Evolutionary conservation across 64 coral and sea anemone genomes (phyloP).

Genomic region (Actinia tenebrosa): DNA sequence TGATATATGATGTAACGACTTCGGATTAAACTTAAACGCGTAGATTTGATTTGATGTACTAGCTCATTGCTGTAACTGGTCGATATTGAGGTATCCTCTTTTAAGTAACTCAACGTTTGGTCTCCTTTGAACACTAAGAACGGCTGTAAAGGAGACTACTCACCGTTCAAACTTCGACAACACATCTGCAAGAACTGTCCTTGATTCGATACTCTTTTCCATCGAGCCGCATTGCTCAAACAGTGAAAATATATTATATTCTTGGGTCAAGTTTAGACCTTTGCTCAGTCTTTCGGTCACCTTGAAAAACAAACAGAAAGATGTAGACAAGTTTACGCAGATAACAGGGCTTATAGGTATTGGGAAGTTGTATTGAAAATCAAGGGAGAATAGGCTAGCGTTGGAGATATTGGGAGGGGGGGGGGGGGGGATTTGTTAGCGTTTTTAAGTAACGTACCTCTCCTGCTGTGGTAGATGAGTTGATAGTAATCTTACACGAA

Average conservation of each 20-base stretch:
- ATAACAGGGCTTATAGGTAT: background rate
- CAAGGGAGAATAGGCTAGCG: no score
- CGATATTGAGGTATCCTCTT: no score
- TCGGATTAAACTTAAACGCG: no score
- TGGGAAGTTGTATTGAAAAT: no score
- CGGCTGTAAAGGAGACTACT: background rate
- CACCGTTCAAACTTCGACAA: conserved; percentile 99
- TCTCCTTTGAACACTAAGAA: no score
- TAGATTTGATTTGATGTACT: no score
- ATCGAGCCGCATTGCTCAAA: conserved; percentile 93
- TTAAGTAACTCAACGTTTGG: no score
- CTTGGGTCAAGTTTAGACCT: conserved; percentile 73
- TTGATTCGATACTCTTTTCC: conserved; percentile 93
- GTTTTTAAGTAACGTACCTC: conserved; percentile 43
- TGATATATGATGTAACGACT: no score
- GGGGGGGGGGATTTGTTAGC: no score
- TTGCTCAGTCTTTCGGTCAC: conserved; percentile 89
- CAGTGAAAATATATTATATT: conserved; percentile 84
- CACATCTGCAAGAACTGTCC: conserved; percentile 94
- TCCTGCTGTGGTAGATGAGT: conserved; percentile 89
- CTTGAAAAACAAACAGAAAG: conserved; percentile 7
- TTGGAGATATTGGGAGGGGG: no score
- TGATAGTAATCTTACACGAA: conserved; percentile 93
- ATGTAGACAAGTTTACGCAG: background rate
- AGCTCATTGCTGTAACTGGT: no score